These are phyloP conservation scores for Fulmarus glacialis DNA, from an alignment of 2,113 vertebrate species.

Conservation along the genomic window DNA sequence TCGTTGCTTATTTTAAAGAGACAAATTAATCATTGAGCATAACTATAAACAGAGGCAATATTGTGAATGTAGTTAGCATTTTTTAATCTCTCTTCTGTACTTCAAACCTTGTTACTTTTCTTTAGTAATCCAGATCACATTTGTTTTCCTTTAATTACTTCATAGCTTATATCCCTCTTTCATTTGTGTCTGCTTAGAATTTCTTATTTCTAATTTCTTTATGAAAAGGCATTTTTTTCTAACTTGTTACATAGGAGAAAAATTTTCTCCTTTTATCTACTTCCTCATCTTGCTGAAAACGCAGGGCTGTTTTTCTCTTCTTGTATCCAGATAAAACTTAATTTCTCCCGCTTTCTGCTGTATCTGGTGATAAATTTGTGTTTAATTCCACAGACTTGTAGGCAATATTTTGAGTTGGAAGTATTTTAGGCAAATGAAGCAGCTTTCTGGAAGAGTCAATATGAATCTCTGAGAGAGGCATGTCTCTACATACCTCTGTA, in stretches of 20 bases:
- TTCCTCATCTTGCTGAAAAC: background rate
- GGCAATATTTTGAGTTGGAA: background rate
- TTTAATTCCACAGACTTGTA: background rate
- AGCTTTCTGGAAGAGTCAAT: background rate
- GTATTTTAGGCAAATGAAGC: background rate
- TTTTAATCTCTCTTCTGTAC: background rate
- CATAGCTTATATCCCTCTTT: background rate
- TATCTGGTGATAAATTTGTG: background rate
- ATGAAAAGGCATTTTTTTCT: background rate
- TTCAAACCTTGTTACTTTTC: background rate
- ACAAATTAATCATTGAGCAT: background rate
- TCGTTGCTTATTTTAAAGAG: background rate
- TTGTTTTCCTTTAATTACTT: background rate
- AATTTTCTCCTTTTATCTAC: background rate
- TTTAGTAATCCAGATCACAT: background rate
- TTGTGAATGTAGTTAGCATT: rapidly evolving
- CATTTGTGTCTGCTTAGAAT: background rate
- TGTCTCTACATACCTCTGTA: background rate
- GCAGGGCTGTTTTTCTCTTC: rapidly evolving
- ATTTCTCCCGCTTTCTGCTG: background rate
- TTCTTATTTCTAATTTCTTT: background rate
- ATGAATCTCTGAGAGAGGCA: rapidly evolving
- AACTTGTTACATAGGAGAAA: background rate
- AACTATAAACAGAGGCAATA: background rate
- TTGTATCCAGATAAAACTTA: background rate